Percentiles rank a stretch among this genome's conserved stretches.
Evolutionary conservation across 2,113 vertebrate genomes (phyloP).

Genomic region (Nerophis lumbriciformis): DNA sequence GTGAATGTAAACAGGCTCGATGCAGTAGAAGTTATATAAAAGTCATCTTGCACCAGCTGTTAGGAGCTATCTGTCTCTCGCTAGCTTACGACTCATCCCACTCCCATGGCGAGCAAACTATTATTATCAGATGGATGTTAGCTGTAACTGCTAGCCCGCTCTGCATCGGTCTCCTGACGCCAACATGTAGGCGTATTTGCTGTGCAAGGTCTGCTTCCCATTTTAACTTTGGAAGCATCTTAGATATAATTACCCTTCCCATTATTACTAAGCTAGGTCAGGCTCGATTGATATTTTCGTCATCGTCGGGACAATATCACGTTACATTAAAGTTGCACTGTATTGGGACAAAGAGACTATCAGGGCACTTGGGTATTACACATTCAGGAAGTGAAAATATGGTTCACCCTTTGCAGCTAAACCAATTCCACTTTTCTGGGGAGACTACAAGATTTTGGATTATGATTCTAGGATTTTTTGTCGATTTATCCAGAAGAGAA

Average conservation of each 20-base stretch:
- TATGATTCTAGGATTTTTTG: background rate
- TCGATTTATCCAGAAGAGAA: background rate
- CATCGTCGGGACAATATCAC: background rate
- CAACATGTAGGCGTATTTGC: slow-evolving; percentile 48
- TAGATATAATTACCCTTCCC: slow-evolving; percentile 44
- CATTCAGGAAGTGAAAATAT: background rate
- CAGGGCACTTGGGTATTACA: background rate
- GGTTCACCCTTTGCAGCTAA: background rate
- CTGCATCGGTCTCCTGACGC: slow-evolving; percentile 13
- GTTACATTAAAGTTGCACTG: background rate
- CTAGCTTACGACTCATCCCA: background rate
- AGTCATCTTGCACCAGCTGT: background rate
- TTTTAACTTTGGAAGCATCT: slow-evolving; percentile 51
- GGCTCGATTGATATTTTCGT: slow-evolving; percentile 13
- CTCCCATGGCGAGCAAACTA: slow-evolving; percentile 27
- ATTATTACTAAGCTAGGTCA: slow-evolving; percentile 32
- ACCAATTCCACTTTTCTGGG: background rate
- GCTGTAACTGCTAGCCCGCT: slow-evolving; percentile 38
- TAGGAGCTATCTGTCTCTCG: background rate
- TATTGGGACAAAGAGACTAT: background rate
- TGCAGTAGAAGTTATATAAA: slow-evolving; percentile 1
- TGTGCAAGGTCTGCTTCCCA: slow-evolving; percentile 36
- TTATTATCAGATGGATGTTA: slow-evolving; percentile 54
- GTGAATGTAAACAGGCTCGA: background rate
- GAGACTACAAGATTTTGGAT: background rate